Conservation (phyloP, 2,113 vertebrate genomes). For the Danionella cerebrum region DNA sequence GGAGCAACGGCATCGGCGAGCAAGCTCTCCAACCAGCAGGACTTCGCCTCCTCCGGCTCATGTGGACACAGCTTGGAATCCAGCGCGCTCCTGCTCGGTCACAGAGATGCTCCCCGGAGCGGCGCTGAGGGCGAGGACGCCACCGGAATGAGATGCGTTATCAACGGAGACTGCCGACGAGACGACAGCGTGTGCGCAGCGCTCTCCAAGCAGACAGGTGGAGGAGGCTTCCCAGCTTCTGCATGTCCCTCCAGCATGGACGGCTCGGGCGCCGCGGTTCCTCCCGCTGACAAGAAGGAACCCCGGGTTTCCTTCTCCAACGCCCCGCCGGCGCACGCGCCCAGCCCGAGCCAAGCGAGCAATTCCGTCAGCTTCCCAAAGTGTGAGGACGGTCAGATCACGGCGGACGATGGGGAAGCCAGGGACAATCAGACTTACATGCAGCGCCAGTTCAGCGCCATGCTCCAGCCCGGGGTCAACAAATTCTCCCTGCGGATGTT, state of each 20-base stretch:
- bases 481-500: slow-evolving; percentile 99
- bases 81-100: slow-evolving; percentile 40
- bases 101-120: slow-evolving; percentile 45
- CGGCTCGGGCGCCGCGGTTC: slow-evolving; percentile 52
- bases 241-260: slow-evolving; percentile 55
- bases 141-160: slow-evolving; percentile 67
- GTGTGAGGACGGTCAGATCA: slow-evolving; percentile 68
- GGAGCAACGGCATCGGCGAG: slow-evolving; percentile 56
- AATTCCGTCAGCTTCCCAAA: slow-evolving; percentile 59
- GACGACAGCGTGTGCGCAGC: slow-evolving; percentile 66
- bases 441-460: slow-evolving; percentile 90
- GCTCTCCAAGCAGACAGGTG: slow-evolving; percentile 57
- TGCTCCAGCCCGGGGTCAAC: slow-evolving; percentile 95
- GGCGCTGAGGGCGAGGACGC: slow-evolving; percentile 35
- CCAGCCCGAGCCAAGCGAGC: slow-evolving; percentile 40
- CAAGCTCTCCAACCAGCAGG: slow-evolving; percentile 56
- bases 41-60: slow-evolving; percentile 44
- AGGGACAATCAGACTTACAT: slow-evolving; percentile 82
- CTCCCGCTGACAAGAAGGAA: slow-evolving; percentile 64
- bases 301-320: slow-evolving; percentile 74
- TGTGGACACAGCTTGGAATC: slow-evolving; percentile 41
- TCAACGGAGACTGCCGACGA: slow-evolving; percentile 73
- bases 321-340: slow-evolving; percentile 52
- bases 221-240: slow-evolving; percentile 35
- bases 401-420: slow-evolving; percentile 68